Percentiles rank a stretch among this genome's conserved stretches.
phyloP scores from a whole-genome alignment of 1,140 invertebrate species.

The Alviniconcha marisindica region DNA sequence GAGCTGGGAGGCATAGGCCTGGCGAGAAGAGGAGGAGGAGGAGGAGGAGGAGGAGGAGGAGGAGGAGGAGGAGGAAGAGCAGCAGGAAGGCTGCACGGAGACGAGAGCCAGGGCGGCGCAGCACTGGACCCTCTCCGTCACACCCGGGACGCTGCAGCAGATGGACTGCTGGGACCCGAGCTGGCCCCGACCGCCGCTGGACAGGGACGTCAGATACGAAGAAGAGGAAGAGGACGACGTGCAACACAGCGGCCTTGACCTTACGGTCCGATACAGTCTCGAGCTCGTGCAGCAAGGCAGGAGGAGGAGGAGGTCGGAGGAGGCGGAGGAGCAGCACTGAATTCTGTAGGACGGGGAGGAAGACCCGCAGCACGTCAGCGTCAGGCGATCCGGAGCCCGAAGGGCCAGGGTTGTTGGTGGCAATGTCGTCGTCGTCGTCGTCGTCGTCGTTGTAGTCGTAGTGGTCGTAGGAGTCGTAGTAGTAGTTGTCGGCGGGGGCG shows the following conservation, averaged over 20 bases:
- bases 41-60: not conserved
- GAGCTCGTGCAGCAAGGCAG: not conserved
- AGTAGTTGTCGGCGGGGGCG: not conserved
- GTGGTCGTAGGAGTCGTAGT: not conserved
- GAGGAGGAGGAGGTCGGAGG: not conserved
- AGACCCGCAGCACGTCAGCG: not conserved
- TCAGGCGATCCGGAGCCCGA: not conserved
- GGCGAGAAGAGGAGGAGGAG: too few relatives aligned
- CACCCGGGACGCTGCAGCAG: not conserved
- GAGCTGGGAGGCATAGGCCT: too few relatives aligned
- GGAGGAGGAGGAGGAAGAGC: not conserved
- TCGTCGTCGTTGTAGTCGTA: not conserved
- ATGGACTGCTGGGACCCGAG: not conserved
- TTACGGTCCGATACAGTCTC: not conserved
- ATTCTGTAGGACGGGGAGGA: not conserved
- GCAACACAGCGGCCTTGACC: not conserved
- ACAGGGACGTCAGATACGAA: not conserved
- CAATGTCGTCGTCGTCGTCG: not conserved
- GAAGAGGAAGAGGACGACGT: not conserved
- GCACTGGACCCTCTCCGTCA: not conserved
- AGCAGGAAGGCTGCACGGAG: not conserved
- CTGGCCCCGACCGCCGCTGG: not conserved
- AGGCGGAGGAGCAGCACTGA: constrained; percentile 1
- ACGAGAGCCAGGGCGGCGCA: not conserved
- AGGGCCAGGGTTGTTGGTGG: not conserved